Conservation (phyloP, 2,797 vertebrate genomes). For the Taeniopygia guttata region DNA sequence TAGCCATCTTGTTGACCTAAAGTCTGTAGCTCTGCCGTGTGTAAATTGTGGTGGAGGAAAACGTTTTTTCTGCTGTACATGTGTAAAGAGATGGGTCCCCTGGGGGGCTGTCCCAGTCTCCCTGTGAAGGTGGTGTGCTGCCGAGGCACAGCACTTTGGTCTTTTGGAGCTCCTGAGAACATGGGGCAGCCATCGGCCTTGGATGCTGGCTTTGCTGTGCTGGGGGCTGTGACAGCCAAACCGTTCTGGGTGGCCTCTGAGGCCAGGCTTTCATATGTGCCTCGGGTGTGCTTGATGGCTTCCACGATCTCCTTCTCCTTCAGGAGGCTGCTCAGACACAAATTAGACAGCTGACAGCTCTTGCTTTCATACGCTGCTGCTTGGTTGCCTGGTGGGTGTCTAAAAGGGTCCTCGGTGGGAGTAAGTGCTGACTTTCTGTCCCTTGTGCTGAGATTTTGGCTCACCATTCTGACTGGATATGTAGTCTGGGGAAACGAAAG, state of each 20-base stretch:
- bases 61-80: slow-evolving; percentile 95
- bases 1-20: slow-evolving; percentile 90
- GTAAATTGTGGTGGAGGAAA: slow-evolving; percentile 92
- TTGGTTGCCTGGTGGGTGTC: slow-evolving; percentile 61
- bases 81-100: slow-evolving; percentile 92
- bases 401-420: slow-evolving; percentile 88
- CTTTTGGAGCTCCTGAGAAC: slow-evolving; percentile 66
- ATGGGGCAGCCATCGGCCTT: slow-evolving; percentile 63
- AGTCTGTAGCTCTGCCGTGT: slow-evolving; percentile 89
- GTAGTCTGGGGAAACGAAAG: slow-evolving; percentile 74
- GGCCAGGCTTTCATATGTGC: slow-evolving; percentile 47
- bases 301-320: slow-evolving; percentile 72
- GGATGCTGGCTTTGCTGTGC: slow-evolving; percentile 53
- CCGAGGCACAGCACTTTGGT: slow-evolving; percentile 64
- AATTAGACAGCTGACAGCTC: slow-evolving; percentile 70
- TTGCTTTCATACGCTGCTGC: slow-evolving; percentile 75
- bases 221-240: slow-evolving; percentile 54
- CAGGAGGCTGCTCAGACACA: slow-evolving; percentile 64
- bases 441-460: slow-evolving; percentile 86
- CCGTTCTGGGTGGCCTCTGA: slow-evolving; percentile 73
- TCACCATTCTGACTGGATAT: slow-evolving; percentile 82
- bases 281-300: slow-evolving; percentile 65
- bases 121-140: slow-evolving; percentile 82
- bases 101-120: slow-evolving; percentile 91
- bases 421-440: slow-evolving; percentile 84